Percentiles rank a stretch among this genome's conserved stretches.
phyloP scores from a whole-genome alignment of 2,113 vertebrate species.

The Prietella phreatophila region DNA sequence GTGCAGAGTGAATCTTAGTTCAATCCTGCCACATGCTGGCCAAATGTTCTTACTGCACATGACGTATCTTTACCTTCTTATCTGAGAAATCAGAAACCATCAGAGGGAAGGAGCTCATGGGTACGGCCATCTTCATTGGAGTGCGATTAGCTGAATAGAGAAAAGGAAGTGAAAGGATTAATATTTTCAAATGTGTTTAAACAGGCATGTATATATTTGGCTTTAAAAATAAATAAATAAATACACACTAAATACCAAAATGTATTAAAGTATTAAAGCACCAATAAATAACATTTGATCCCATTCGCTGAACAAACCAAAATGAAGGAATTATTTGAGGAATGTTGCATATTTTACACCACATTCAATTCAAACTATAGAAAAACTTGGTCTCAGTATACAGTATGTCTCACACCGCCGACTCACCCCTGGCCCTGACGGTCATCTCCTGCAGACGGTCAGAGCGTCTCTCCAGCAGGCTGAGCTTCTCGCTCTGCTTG shows the following conservation, averaged over 20 bases:
- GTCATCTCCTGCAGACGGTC: constrained; percentile 75
- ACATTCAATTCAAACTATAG: background rate
- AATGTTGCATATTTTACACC: background rate
- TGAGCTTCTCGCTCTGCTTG: constrained; percentile 79
- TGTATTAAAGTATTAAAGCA: background rate
- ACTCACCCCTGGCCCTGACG: constrained; percentile 70
- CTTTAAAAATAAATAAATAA: no score
- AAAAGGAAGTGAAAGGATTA: background rate
- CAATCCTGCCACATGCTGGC: constrained; percentile 31
- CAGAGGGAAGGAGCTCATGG: constrained; percentile 49
- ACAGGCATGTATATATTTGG: background rate
- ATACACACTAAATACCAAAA: background rate
- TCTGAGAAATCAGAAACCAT: background rate
- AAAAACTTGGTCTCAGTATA: background rate
- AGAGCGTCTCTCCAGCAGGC: constrained; percentile 71
- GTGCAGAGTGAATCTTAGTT: background rate
- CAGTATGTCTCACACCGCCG: background rate
- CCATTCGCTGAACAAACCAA: background rate
- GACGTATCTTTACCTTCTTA: constrained; percentile 53
- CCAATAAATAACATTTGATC: background rate
- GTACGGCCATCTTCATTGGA: constrained; percentile 47
- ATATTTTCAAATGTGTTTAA: background rate
- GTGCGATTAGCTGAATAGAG: constrained; percentile 21
- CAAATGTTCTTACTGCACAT: background rate
- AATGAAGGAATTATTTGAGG: background rate